Conservation (phyloP, 2,797 vertebrate genomes). For the Intellagama lesueurii region DNA sequence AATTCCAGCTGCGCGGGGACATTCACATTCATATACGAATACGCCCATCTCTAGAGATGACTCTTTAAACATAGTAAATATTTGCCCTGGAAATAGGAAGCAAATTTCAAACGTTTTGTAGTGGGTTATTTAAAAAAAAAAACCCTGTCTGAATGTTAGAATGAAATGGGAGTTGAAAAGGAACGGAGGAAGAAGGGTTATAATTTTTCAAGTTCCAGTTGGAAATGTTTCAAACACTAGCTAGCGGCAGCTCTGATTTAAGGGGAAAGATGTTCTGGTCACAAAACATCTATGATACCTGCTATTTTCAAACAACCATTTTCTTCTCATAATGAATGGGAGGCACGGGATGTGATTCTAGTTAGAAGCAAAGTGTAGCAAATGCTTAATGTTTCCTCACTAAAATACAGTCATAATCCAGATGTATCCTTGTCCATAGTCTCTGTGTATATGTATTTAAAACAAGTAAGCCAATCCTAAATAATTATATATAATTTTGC, state of each 20-base stretch:
- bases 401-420: not conserved
- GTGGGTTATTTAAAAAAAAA: too few relatives aligned
- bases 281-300: too few relatives aligned
- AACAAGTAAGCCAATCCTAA: not conserved
- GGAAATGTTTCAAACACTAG: too few relatives aligned
- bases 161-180: not conserved
- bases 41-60: not conserved
- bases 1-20: too few relatives aligned
- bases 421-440: too few relatives aligned
- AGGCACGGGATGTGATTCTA: not conserved
- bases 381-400: not conserved
- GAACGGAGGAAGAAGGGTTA: too few relatives aligned
- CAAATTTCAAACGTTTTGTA: too few relatives aligned
- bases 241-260: too few relatives aligned
- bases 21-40: too few relatives aligned
- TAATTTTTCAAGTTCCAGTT: too few relatives aligned
- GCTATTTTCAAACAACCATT: not conserved
- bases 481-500: too few relatives aligned
- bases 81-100: not conserved
- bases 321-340: not conserved
- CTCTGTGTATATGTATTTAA: not conserved
- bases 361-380: not conserved
- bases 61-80: not conserved
- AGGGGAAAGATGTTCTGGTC: too few relatives aligned
- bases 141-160: not conserved